Percentiles rank a stretch among this genome's conserved stretches.
These are phyloP conservation scores for Poecilia gillii DNA, from an alignment of 2,797 vertebrate genomes.

Conservation along the genomic window DNA sequence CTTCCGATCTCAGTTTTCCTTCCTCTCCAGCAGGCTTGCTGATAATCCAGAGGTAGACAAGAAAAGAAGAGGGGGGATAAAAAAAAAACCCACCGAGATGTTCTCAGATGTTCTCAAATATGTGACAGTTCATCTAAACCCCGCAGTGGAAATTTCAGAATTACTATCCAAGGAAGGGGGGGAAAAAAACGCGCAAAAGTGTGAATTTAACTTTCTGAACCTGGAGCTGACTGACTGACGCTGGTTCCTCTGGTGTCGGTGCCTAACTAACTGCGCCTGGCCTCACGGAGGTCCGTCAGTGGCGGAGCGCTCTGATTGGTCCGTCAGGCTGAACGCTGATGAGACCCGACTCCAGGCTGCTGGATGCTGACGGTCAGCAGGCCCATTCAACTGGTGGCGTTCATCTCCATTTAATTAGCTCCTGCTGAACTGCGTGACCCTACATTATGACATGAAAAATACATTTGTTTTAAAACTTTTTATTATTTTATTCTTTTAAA, in stretches of 20 bases:
- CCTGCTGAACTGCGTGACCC: conserved; percentile 18
- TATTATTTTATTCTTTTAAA: background rate
- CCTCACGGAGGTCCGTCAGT: conserved; percentile 74
- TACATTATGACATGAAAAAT: too few species aligned
- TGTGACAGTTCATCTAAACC: conserved; percentile 35
- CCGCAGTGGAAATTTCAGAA: conserved; percentile 34
- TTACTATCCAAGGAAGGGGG: conserved; percentile 1
- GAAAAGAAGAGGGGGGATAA: background rate
- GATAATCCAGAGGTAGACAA: conserved; percentile 50
- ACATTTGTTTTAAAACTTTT: background rate
- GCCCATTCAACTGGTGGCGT: conserved; percentile 67
- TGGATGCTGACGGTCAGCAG: conserved; percentile 44
- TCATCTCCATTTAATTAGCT: conserved; percentile 23
- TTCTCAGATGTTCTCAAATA: conserved; percentile 44
- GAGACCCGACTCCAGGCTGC: conserved; percentile 53
- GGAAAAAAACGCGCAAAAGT: conserved; percentile 2
- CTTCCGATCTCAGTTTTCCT: conserved; percentile 25
- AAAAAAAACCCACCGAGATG: conserved; percentile 15
- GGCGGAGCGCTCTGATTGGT: conserved; percentile 72
- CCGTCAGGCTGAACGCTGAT: conserved; percentile 55
- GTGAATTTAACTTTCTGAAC: conserved; percentile 48
- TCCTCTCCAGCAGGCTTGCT: conserved; percentile 39
- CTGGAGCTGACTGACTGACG: conserved; percentile 22
- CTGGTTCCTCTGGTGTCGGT: conserved; percentile 45
- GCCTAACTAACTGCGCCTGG: conserved; percentile 69